These are phyloP conservation scores for Octopus sinensis DNA, from an alignment of 1,140 invertebrate species.

Conservation along the genomic window DNA sequence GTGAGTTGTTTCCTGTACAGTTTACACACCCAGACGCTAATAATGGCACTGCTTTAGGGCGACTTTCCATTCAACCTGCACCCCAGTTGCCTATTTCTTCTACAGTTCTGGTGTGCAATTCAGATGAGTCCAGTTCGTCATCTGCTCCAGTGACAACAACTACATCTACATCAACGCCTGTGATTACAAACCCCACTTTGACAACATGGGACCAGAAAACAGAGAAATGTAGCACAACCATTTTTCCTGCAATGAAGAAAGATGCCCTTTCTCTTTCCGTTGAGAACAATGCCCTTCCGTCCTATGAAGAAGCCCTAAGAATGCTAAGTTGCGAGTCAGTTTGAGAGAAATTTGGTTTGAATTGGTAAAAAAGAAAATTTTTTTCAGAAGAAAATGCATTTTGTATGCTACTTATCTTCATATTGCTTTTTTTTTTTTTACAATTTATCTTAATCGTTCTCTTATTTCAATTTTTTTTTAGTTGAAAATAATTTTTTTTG, in stretches of 20 bases:
- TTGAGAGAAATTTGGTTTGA: neutral
- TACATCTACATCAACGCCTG: neutral
- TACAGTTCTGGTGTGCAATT: neutral
- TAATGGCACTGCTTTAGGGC: neutral
- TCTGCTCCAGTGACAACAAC: neutral
- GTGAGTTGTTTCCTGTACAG: neutral
- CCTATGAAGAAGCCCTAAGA: conserved; percentile 3
- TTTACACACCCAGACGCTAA: neutral
- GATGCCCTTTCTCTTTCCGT: neutral
- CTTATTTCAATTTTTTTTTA: too few relatives aligned
- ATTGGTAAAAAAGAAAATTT: too few relatives aligned
- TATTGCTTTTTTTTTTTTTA: too few relatives aligned
- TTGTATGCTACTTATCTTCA: too few relatives aligned
- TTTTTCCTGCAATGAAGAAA: neutral
- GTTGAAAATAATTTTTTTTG: too few relatives aligned
- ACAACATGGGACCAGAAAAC: conserved; percentile 3
- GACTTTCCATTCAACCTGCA: neutral
- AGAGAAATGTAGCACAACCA: neutral
- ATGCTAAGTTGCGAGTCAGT: neutral
- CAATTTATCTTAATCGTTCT: too few relatives aligned
- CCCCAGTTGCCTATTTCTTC: neutral
- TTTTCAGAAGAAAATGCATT: too few relatives aligned
- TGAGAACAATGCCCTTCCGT: neutral
- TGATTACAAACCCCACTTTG: neutral
- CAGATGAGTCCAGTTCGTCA: neutral